Conservation (phyloP, 2,888 invertebrate species). For the Ephialtes manifestator region DNA sequence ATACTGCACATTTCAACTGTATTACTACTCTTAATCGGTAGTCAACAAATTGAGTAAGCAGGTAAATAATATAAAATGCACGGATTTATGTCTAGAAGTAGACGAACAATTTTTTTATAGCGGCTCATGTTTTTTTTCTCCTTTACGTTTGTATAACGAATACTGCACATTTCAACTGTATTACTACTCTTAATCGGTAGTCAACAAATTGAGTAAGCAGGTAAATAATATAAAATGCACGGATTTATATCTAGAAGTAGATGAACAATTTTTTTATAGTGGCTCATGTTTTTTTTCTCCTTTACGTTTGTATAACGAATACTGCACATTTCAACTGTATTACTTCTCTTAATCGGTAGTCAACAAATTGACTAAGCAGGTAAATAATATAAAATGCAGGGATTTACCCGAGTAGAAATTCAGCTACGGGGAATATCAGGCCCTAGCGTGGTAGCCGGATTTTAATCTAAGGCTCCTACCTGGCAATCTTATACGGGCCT, state of each 20-base stretch:
- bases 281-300: too few species aligned
- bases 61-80: not conserved
- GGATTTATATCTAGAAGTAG: too few species aligned
- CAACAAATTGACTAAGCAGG: not conserved
- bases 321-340: not conserved
- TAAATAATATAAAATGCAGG: not conserved
- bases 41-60: not conserved
- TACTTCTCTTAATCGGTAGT: not conserved
- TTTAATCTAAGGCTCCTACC: too few species aligned
- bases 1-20: not conserved
- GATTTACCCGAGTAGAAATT: too few species aligned
- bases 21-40: not conserved
- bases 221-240: not conserved
- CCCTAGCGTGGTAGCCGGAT: too few species aligned
- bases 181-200: not conserved
- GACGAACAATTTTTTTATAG: too few species aligned
- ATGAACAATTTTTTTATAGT: too few species aligned
- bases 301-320: not conserved
- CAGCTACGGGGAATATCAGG: too few species aligned
- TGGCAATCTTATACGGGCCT: too few species aligned
- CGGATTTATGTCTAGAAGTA: too few species aligned
- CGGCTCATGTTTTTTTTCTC: too few species aligned
- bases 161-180: not conserved
- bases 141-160: not conserved
- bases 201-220: not conserved